Evolutionary conservation across 2,888 invertebrate genomes (phyloP).

Genomic region (Sphaerophoria rueppellii): DNA sequence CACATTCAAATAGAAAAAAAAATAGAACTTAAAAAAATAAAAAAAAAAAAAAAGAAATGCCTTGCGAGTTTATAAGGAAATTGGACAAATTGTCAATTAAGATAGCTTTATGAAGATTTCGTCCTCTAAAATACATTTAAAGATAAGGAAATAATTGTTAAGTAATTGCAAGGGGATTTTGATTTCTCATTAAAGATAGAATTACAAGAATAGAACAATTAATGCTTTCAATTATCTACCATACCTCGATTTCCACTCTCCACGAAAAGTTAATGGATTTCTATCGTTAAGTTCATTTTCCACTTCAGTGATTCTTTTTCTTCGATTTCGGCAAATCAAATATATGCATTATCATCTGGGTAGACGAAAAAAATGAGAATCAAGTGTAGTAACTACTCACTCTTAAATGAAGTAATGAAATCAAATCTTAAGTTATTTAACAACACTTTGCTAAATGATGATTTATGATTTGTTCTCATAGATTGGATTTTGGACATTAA

Average conservation of each 20-base stretch:
- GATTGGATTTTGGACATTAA: not conserved
- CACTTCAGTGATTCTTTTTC: not conserved
- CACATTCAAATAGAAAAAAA: not conserved
- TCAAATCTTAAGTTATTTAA: not conserved
- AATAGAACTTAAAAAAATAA: not conserved
- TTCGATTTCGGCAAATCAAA: not conserved
- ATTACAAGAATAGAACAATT: conserved; percentile 3
- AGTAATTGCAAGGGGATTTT: conserved; percentile 14
- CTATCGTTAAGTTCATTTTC: not conserved
- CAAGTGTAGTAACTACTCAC: not conserved
- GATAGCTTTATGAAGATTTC: not conserved
- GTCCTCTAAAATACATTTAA: not conserved
- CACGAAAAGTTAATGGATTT: not conserved
- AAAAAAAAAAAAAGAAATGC: not conserved
- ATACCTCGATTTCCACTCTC: not conserved
- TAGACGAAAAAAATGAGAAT: not conserved
- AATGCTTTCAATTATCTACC: not conserved
- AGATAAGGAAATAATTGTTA: conserved; percentile 11
- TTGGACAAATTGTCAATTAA: conserved; percentile 5
- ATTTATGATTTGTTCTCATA: not conserved
- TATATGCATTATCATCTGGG: not conserved
- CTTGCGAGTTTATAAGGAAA: not conserved
- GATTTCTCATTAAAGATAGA: conserved; percentile 16
- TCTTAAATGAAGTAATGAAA: not conserved
- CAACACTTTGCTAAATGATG: not conserved